Conservation (phyloP, 2,797 vertebrate species). For the Varecia variegata region DNA sequence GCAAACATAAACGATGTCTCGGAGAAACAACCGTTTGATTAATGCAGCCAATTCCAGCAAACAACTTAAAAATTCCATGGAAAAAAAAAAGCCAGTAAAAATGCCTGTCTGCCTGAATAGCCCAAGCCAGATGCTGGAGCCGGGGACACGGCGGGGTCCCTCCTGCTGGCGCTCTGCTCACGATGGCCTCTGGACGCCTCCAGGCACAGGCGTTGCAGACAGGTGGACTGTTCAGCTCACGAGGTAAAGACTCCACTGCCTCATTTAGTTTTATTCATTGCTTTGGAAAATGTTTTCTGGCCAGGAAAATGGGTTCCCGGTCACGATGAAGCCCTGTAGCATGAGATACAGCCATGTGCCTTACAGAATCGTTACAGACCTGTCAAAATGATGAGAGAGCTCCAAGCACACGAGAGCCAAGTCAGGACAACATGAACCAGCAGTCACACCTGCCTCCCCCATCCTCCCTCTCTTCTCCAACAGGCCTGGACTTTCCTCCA, state of each 20-base stretch:
- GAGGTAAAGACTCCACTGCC: background rate
- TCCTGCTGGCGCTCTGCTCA: fast-evolving
- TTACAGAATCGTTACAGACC: background rate
- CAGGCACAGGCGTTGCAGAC: fast-evolving
- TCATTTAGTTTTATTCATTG: background rate
- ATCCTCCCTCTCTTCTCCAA: background rate
- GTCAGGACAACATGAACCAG: background rate
- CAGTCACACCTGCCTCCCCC: fast-evolving
- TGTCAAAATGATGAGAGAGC: no score
- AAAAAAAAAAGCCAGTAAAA: background rate
- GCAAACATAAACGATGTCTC: constrained; percentile 52
- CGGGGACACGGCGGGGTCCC: fast-evolving
- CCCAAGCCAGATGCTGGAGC: background rate
- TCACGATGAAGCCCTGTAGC: background rate
- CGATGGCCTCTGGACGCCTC: no score
- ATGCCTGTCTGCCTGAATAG: background rate
- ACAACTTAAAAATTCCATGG: background rate
- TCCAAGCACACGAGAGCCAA: fast-evolving
- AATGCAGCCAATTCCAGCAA: background rate
- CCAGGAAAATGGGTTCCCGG: background rate
- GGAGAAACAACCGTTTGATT: constrained; percentile 33
- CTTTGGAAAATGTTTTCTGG: background rate
- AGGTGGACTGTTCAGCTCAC: fast-evolving
- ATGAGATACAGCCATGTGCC: background rate
- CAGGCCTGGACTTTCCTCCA: fast-evolving